Base-by-base conservation (phyloP, 1,140 invertebrate species). In the Drosophila sucinea region DNA sequence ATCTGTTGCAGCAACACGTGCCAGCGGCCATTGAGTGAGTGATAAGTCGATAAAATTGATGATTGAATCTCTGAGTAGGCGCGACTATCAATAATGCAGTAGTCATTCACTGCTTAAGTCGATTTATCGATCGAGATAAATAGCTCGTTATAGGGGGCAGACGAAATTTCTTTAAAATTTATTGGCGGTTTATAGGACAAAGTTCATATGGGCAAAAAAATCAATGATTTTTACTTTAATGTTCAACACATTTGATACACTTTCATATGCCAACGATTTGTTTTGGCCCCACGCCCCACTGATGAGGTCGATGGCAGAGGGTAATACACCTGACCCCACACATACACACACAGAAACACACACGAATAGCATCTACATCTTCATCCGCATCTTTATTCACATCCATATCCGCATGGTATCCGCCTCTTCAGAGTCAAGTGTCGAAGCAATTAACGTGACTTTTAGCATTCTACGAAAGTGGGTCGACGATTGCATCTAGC, bases 381-480 rank as follows among this genome's bases (percentile, higher is more conserved):
- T 32, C 33, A 40, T 63, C 60, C 67, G 11, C 60, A 62, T 55
- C 27, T 56, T 33, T 62, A 67, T 74, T 51, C 73, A 17, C 58
- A 69, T 55, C 23, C 65, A 29, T 58, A 74, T 75, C 58, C 73
- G 64, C 73, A 51, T 51, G 2, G 44, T 51, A 61, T 77, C 60
- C 74, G 73, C 74, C 61, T 76, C 74, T 77, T 70, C 60, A 70
- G 66, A 77, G 80, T 79, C 80, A 72, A 67, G 66, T 82, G 80
- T 82, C 80, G 80, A 83, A 82, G 76, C 80, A 83, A 83, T 83
- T 83, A 83, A 83, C 80, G 61, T 82, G 80, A 82, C 80, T 82
- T 74, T 70, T 66, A 23, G 33, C 23, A 51, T 51, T 51, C 51
- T 35, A 61, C 40, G 35, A 78, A 77, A 77, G 74, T 78, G 75